Evolutionary conservation across 2,888 invertebrate species (phyloP).

Genomic region (Stenodera caucasica): DNA sequence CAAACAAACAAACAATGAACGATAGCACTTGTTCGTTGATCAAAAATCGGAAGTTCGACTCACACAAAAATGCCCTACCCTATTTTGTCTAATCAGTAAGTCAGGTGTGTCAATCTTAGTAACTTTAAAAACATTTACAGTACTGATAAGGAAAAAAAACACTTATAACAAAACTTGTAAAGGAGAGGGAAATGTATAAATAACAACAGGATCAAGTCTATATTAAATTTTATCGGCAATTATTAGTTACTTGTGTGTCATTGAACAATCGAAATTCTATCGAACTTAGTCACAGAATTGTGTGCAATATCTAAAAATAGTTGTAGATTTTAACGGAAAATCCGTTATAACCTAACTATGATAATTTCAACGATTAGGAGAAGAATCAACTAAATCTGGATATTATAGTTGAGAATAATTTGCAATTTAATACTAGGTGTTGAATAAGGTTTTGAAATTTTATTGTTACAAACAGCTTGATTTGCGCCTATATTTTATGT

Average conservation of each 20-base stretch:
- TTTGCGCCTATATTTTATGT: too few relatives aligned
- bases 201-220: conserved; percentile 5
- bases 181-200: conserved; percentile 10
- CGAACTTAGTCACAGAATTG: neutral
- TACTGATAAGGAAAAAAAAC: conserved; percentile 2
- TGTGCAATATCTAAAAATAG: neutral
- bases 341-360: too few relatives aligned
- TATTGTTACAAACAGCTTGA: too few relatives aligned
- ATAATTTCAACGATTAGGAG: too few relatives aligned
- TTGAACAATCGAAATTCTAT: neutral
- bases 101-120: conserved; percentile 13
- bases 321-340: too few relatives aligned
- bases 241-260: neutral
- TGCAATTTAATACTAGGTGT: too few relatives aligned
- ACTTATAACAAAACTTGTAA: neutral
- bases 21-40: neutral
- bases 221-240: neutral
- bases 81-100: conserved; percentile 10
- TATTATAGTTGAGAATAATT: too few relatives aligned
- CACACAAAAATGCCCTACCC: conserved; percentile 6
- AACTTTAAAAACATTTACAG: neutral
- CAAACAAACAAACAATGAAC: conserved; percentile 6
- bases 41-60: conserved; percentile 8
- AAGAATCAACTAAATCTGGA: too few relatives aligned
- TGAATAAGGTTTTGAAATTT: too few relatives aligned